Evolutionary conservation across 2,797 vertebrate species (phyloP).

Genomic region (Ispidina lecontei): DNA sequence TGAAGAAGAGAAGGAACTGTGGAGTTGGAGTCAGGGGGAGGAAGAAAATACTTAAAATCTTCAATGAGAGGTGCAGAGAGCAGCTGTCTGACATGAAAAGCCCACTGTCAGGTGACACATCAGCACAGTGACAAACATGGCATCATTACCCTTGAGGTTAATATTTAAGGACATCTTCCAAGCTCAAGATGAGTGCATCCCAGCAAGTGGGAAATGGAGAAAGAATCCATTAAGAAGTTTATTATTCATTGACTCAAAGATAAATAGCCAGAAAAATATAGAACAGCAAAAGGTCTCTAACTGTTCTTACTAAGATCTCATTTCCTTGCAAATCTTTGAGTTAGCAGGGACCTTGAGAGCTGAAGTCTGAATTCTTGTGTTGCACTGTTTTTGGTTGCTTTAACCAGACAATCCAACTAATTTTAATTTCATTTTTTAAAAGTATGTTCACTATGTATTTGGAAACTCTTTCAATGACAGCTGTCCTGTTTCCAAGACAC

Average conservation of each 20-base stretch:
- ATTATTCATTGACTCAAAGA: background rate
- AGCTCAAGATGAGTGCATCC: too few species aligned
- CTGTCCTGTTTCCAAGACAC: background rate
- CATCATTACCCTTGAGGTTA: background rate
- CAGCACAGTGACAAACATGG: background rate
- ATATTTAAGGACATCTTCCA: too few species aligned
- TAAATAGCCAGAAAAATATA: background rate
- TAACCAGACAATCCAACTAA: background rate
- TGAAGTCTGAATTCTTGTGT: background rate
- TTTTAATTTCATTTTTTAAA: background rate
- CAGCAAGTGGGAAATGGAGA: too few species aligned
- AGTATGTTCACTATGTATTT: background rate
- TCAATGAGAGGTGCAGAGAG: background rate
- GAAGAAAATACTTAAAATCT: background rate
- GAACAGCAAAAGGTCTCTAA: background rate
- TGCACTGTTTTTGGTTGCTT: background rate
- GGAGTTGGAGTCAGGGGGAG: background rate
- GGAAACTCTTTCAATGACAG: background rate
- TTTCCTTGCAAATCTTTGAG: conserved; percentile 4
- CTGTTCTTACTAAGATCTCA: background rate
- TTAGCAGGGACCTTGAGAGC: background rate
- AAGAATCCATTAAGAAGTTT: background rate
- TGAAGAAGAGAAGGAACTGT: background rate
- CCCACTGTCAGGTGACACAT: background rate
- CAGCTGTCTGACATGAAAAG: background rate